Evolutionary conservation across 2,888 invertebrate genomes (phyloP), one percentile per base, ranked within the genome.

Genomic region (Cerceris ruficornis): DNA sequence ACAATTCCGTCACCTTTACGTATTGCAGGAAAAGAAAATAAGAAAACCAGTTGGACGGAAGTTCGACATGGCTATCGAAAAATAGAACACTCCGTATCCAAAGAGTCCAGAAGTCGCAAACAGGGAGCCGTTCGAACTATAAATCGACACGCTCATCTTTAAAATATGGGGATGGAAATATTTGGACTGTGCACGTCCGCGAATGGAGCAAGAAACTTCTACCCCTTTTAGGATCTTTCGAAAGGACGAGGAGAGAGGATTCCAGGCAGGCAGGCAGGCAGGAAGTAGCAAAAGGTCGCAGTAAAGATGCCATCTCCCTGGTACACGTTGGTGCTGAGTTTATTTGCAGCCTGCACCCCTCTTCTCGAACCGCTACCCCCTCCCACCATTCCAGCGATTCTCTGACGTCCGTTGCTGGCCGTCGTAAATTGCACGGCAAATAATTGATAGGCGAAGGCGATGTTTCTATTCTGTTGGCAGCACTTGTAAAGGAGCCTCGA

Each of bases 381-480:
- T 7, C 28, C 64, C 46, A 41, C 61, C 60, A 88, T 88, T 59
- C 66, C 68, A 52, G 17, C 69, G 59, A 15, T 49, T 55, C 61
- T 64, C 62, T 65, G 71, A 71, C 77, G 68, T 81, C 75, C 78
- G 67, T 72, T 55, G 71, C 69, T 64, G 75, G 73, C 72, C 78
- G 75, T 83, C 83, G 84, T 83, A 91, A 91, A 92, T 92, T 91
- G 88, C 89, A 83, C 77, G 84, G 83, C 88, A 89, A 92, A 92
- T 92, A 92, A 92, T 92, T 92, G 91, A 92, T 91, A 92, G 91
- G 89, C 89, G 86, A 89, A 88, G 86, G 87, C 90, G 88, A 91
- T 91, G 91, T 91, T 91, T 91, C 90, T 89, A 90, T 91, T 91
- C 91, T 88, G 91, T 90, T 90, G 91, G 90, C 91, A 92, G 89